phyloP scores from a whole-genome alignment of 2,888 invertebrate species.

The Nymphalis urticae region DNA sequence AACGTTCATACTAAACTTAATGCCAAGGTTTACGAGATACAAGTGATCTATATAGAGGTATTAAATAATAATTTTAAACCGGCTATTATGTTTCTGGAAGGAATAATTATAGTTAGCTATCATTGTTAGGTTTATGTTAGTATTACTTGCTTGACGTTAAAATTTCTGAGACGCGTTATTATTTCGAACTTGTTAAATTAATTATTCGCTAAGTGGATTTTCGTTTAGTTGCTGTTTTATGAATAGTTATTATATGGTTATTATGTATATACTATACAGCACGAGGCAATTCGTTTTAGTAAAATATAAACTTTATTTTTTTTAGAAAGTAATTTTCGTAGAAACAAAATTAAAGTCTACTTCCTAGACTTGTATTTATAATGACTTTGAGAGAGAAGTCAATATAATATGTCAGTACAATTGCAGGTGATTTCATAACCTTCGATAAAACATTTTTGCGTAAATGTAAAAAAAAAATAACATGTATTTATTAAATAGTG shows the following conservation, averaged over 20 bases:
- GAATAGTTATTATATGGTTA: background rate
- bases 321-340: no score
- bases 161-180: no score
- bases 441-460: slow-evolving; percentile 1
- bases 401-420: no score
- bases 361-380: no score
- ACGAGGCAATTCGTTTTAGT: no score
- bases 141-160: background rate
- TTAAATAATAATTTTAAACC: slow-evolving; percentile 20
- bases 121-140: background rate
- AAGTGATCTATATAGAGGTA: slow-evolving; percentile 45
- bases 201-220: no score
- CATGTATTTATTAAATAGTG: slow-evolving; percentile 11
- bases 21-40: slow-evolving; percentile 48
- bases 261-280: no score
- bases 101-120: background rate
- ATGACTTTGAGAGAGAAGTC: no score
- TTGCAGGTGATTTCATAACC: slow-evolving; percentile 5
- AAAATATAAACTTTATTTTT: no score
- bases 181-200: no score
- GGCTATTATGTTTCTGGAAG: background rate
- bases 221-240: background rate
- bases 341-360: no score
- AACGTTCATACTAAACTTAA: slow-evolving; percentile 38
- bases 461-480: slow-evolving; percentile 16